Evolutionary conservation across 2,113 vertebrate genomes (phyloP).

Genomic region (Chaenocephalus aceratus): DNA sequence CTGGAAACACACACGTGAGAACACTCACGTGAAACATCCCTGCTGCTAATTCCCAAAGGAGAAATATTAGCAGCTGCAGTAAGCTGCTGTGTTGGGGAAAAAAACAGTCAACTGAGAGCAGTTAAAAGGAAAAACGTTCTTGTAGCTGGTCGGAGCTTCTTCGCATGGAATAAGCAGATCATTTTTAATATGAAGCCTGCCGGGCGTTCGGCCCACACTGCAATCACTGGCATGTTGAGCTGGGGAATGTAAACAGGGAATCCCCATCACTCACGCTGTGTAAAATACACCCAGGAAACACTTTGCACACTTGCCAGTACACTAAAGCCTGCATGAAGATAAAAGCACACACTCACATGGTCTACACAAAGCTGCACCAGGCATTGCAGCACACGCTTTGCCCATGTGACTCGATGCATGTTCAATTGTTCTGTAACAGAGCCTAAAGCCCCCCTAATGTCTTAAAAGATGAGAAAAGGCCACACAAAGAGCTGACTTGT

Average conservation of each 20-base stretch:
- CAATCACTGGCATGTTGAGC: conserved; percentile 53
- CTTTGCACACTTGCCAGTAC: conserved; percentile 17
- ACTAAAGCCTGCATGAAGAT: conserved; percentile 9
- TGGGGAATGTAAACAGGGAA: conserved; percentile 80
- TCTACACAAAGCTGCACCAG: conserved; percentile 1
- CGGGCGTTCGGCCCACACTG: conserved; percentile 52
- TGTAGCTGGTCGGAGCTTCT: conserved; percentile 24
- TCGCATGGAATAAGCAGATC: conserved; percentile 36
- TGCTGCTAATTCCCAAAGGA: conserved; percentile 18
- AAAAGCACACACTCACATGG: conserved; percentile 11
- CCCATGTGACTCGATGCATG: conserved; percentile 33
- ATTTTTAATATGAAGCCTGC: conserved; percentile 59
- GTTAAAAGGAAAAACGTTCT: conserved; percentile 25
- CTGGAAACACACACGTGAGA: conserved; percentile 6
- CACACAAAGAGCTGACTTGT: conserved; percentile 42
- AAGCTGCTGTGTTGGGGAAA: background rate
- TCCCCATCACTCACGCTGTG: conserved; percentile 74
- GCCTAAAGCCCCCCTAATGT: conserved; percentile 1
- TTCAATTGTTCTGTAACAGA: conserved; percentile 36
- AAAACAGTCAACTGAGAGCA: conserved; percentile 4
- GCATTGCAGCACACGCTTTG: background rate
- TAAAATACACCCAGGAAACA: conserved; percentile 39
- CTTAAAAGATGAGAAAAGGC: conserved; percentile 33
- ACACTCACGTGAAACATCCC: background rate
- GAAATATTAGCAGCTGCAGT: conserved; percentile 6